A percentile compares a stretch with the other conserved stretches of the same genome.
phyloP scores from a whole-genome alignment of 2,888 invertebrate species.

The Lasioglossum marginatum region DNA sequence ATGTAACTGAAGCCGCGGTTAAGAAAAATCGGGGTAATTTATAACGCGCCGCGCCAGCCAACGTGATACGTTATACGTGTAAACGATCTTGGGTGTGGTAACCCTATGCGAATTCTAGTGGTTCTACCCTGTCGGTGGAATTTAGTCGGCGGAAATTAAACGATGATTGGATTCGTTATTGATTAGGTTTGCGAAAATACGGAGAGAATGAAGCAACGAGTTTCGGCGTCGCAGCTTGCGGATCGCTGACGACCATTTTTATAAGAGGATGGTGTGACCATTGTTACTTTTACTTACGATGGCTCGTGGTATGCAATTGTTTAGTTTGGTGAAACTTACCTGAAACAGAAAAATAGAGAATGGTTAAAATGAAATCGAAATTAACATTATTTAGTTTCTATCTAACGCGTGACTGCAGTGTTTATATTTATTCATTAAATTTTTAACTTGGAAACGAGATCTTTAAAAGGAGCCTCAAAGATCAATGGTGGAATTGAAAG shows the following conservation, averaged over 20 bases:
- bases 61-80: slow-evolving; percentile 56
- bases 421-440: not conserved
- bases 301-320: not conserved
- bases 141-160: not conserved
- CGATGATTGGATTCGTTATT: slow-evolving; percentile 27
- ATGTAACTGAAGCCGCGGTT: slow-evolving; percentile 46
- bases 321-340: slow-evolving; percentile 32
- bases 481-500: not conserved
- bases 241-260: slow-evolving; percentile 19
- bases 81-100: slow-evolving; percentile 64
- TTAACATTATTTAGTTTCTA: too few species aligned
- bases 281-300: slow-evolving; percentile 41
- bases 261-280: not conserved
- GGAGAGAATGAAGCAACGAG: not conserved
- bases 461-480: not conserved
- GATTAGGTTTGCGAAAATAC: not conserved
- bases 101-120: slow-evolving; percentile 30
- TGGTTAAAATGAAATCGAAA: not conserved
- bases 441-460: not conserved
- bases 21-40: slow-evolving; percentile 58
- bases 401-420: not conserved
- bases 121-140: not conserved
- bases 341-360: slow-evolving; percentile 43
- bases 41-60: slow-evolving; percentile 36
- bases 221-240: not conserved